Base-by-base conservation (phyloP, 2,888 invertebrate species). In the Syrphus vitripennis region DNA sequence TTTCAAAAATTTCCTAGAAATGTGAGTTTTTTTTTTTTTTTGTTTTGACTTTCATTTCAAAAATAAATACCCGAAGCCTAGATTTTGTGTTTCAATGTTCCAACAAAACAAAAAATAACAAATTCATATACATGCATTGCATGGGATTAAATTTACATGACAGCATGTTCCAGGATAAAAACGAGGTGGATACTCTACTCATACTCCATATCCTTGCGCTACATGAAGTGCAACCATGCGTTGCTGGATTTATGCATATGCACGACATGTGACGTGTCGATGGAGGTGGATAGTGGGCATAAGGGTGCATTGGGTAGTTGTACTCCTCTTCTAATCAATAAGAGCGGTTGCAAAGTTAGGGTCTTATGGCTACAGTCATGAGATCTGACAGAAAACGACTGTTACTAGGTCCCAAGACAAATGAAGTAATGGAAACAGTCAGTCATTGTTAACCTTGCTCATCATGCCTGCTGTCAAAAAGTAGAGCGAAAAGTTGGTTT, bases 101-200 rank as follows among this genome's bases (percentile, higher is more conserved):
- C 55, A 59, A 67, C 24, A 26, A 29, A 53, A 40, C 31, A 2
- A 61, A 61, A 69, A 53, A 29, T 9, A 10, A 6, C 10, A 50
- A 81, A 81, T 59, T 37, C 37, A 50, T 61, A 59, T 45, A 61
- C 42, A 69, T 37, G 14, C 14, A 7, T 6, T n/a, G 57, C 37
- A 50, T 42, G 26, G 65, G 76, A 82, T 82, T 65, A 45, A 57
- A 65, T 76, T 75, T 71, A 82, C 82, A 82, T 76, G 82, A 82
- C 81, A 76, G 75, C 29, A 59, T 10, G 53, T 42, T 29, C 29
- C 14, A 53, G 59, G 21, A 59, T 50, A 19, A 9, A 21, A 12
- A 34, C 6, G 3, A 59, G 19, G 12, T 21, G 6, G n/a, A n/a
- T n/a, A n/a, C 34, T 21, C 34, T n/a, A n/a, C n/a, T n/a, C n/a